Conservation (phyloP, 2,797 vertebrate species). For the Tenualosa thibaudeaui region DNA sequence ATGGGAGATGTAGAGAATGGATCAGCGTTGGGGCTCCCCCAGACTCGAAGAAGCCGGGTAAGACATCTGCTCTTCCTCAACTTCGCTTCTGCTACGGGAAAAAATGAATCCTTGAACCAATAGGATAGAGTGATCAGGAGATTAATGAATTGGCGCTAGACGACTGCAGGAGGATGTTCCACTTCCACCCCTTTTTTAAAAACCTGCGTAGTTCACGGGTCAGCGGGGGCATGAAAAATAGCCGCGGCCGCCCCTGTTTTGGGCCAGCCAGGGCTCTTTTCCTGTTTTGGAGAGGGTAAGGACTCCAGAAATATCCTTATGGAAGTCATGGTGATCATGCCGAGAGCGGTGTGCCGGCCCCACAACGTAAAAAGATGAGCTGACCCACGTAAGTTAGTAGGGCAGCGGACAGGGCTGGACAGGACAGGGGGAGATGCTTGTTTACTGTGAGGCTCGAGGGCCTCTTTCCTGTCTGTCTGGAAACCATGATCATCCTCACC, state of each 20-base stretch:
- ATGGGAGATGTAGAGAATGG: slow-evolving; percentile 99
- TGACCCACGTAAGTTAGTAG: not conserved
- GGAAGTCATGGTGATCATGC: slow-evolving; percentile 46
- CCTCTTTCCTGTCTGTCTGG: slow-evolving; percentile 22
- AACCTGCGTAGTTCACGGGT: not conserved
- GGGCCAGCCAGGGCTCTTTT: not conserved
- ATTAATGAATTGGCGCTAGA: not conserved
- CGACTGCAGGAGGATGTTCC: not conserved
- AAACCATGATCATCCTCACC: not conserved
- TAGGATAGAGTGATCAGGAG: not conserved
- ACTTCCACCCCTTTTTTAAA: not conserved
- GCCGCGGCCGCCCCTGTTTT: not conserved
- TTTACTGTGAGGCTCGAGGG: not conserved
- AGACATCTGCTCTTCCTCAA: slow-evolving; percentile 42
- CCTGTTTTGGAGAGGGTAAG: slow-evolving; percentile 17
- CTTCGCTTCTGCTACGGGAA: slow-evolving; percentile 27
- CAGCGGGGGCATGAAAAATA: slow-evolving; percentile 3
- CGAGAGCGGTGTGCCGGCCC: slow-evolving; percentile 55
- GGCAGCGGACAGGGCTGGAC: not conserved
- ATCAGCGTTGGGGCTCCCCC: slow-evolving; percentile 87
- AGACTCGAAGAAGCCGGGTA: slow-evolving; percentile 90
- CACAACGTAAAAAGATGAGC: not conserved
- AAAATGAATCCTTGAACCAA: not conserved
- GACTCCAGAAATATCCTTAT: slow-evolving; percentile 31
- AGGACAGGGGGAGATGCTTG: slow-evolving; percentile 18